Percentiles rank a stretch among this genome's conserved stretches.
phyloP scores from a whole-genome alignment of 1,140 invertebrate genomes.

The Atta cephalotes region DNA sequence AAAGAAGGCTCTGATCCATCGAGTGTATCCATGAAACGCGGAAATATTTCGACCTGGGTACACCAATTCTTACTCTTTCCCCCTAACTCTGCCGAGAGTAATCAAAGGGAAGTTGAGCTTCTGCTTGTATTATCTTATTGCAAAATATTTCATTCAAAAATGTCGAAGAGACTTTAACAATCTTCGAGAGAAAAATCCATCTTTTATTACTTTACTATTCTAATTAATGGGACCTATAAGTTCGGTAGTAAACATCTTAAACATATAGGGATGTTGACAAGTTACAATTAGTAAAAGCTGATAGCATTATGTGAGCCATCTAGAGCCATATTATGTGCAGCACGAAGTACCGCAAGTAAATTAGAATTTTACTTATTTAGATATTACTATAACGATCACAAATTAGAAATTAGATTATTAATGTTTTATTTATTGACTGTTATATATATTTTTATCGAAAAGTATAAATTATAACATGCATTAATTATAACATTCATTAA shows the following conservation, averaged over 20 bases:
- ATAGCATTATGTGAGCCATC: background rate
- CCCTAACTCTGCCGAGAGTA: no score
- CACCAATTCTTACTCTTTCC: background rate
- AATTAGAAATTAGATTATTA: constrained; percentile 7
- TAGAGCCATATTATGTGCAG: background rate
- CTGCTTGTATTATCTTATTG: background rate
- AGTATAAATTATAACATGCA: constrained; percentile 7
- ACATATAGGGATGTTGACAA: constrained; percentile 41
- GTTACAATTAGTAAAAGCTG: background rate
- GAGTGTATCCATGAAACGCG: constrained; percentile 32
- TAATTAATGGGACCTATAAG: background rate
- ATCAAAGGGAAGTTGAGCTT: constrained; percentile 12
- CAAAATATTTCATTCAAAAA: background rate
- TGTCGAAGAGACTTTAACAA: background rate
- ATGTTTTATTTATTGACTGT: background rate
- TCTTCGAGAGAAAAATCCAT: background rate
- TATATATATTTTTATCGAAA: background rate
- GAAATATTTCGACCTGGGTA: constrained; percentile 42
- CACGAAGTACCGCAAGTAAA: background rate
- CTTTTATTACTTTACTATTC: background rate
- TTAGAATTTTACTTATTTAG: background rate
- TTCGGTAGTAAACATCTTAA: constrained; percentile 20
- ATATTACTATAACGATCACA: background rate
- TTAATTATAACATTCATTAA: background rate
- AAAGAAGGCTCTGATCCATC: constrained; percentile 32